phyloP scores from a whole-genome alignment of 1,140 invertebrate species.

The Anastrepha ludens region DNA sequence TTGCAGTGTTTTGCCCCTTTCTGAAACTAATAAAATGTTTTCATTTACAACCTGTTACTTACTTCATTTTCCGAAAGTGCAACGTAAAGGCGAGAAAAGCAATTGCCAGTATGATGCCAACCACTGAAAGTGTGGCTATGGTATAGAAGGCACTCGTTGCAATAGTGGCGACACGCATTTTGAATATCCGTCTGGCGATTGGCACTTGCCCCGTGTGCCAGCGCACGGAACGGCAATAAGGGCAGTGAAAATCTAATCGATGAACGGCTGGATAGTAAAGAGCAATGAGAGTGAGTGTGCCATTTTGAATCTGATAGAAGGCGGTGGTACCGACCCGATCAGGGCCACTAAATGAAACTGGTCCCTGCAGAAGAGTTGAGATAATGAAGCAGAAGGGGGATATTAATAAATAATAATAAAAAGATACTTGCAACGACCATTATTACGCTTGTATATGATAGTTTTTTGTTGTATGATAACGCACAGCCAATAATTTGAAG shows the following conservation, averaged over 20 bases:
- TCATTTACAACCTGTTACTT: slow-evolving; percentile 67
- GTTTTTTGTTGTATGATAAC: no score
- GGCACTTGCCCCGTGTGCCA: slow-evolving; percentile 87
- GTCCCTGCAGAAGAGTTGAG: slow-evolving; percentile 79
- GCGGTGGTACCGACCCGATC: slow-evolving; percentile 89
- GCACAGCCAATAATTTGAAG: not conserved
- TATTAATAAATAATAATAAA: not conserved
- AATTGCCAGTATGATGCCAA: slow-evolving; percentile 86
- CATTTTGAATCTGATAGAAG: slow-evolving; percentile 90
- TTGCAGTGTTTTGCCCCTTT: not conserved
- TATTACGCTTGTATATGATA: not conserved
- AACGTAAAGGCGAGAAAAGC: slow-evolving; percentile 90
- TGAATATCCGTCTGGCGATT: slow-evolving; percentile 83
- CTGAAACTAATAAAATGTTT: not conserved
- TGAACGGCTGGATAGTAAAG: slow-evolving; percentile 83
- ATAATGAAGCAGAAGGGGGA: not conserved
- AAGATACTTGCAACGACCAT: not conserved
- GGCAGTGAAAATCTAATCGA: slow-evolving; percentile 82
- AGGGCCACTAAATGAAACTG: slow-evolving; percentile 88
- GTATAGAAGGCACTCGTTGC: slow-evolving; percentile 83
- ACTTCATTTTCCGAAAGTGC: slow-evolving; percentile 90
- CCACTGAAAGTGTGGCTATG: slow-evolving; percentile 81
- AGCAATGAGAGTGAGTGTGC: slow-evolving; percentile 81
- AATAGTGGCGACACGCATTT: slow-evolving; percentile 83
- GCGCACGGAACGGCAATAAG: slow-evolving; percentile 80